Percentiles rank a stretch among this genome's conserved stretches.
phyloP scores from a whole-genome alignment of 2,888 invertebrate genomes.

The Temnothorax unifasciatus region DNA sequence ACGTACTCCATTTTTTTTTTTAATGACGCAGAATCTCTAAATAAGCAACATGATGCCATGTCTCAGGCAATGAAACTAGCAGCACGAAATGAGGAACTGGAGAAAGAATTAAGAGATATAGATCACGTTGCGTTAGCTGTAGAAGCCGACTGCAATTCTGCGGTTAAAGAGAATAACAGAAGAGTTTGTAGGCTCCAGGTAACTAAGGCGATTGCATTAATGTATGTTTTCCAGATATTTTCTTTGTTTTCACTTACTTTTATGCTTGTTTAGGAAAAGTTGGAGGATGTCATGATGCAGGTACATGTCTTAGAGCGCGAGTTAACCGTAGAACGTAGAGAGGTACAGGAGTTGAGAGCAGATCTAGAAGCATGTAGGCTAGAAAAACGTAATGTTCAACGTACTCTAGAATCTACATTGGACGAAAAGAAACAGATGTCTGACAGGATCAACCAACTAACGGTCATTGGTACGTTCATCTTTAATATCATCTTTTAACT shows the following conservation, averaged over 20 bases:
- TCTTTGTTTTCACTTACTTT: constrained; percentile 1
- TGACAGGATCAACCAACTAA: constrained; percentile 88
- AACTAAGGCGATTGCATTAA: constrained; percentile 53
- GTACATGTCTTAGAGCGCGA: constrained; percentile 87
- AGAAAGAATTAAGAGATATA: constrained; percentile 91
- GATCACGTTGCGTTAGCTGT: constrained; percentile 92
- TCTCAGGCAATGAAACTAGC: constrained; percentile 91
- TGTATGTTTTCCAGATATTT: constrained; percentile 66
- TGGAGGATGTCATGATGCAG: constrained; percentile 86
- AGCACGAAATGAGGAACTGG: constrained; percentile 91
- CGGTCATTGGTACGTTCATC: constrained; percentile 87
- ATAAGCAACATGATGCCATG: constrained; percentile 94
- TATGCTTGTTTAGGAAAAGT: constrained; percentile 84
- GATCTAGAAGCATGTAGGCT: constrained; percentile 87
- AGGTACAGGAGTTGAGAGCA: constrained; percentile 86
- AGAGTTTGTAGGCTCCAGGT: constrained; percentile 86
- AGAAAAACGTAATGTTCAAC: constrained; percentile 88
- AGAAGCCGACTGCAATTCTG: constrained; percentile 92
- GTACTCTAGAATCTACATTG: constrained; percentile 87
- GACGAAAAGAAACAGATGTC: constrained; percentile 88
- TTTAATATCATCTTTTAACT: not conserved
- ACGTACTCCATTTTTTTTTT: constrained; percentile 37
- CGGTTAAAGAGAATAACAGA: constrained; percentile 88
- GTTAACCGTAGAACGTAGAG: constrained; percentile 85
- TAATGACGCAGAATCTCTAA: constrained; percentile 86